Evolutionary conservation across 2,113 vertebrate species (phyloP), one percentile per base, ranked within the genome.

Genomic region (Edolisoma coerulescens): DNA sequence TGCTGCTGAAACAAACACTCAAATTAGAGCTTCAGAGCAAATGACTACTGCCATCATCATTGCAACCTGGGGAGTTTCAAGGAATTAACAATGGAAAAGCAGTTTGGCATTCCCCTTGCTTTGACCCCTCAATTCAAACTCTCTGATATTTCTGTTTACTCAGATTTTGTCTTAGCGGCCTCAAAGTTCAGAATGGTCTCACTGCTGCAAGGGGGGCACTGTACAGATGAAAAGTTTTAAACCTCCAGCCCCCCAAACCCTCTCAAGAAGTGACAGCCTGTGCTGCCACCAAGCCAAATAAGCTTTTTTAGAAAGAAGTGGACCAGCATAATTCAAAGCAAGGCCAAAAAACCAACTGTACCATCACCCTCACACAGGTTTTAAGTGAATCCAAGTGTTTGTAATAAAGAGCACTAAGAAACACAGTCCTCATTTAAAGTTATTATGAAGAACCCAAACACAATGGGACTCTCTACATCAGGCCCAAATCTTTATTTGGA

Each of bases 1-100:
- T 81, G 83, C 92, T 85, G 83, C 90, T 0, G 90, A 92, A 95
- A 89, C 92, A 92, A 90, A 84, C 94, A 90, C 83, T 81, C 83
- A 73, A 94, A 95, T 95, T 95, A 96, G 88, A 93, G 88, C 76
- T 70, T 54, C 37, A 75, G 79, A 93, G 68, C 79, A 71, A 90
- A 77, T 59, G 75, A 85, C 88, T 82, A 4, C 65, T 85, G 92
- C 75, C 95, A 80, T 42, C 94, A 77, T 7, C 94, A 5, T 86
- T 39, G 53, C 45, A 19, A 61, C 69, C 41, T 6, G 44, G 3
- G 19, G 45, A 86, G 64, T 67, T 82, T 76, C 94, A 91, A 89
- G 91, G 93, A 96, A 96, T 76, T 53, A 53, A 45, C 69, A 73
- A 21, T 0, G 50, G 70, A 41, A 83, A 90, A 54, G 71, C 28